Base-by-base conservation (phyloP, 2,113 vertebrate species). In the Melanerpes formicivorus region DNA sequence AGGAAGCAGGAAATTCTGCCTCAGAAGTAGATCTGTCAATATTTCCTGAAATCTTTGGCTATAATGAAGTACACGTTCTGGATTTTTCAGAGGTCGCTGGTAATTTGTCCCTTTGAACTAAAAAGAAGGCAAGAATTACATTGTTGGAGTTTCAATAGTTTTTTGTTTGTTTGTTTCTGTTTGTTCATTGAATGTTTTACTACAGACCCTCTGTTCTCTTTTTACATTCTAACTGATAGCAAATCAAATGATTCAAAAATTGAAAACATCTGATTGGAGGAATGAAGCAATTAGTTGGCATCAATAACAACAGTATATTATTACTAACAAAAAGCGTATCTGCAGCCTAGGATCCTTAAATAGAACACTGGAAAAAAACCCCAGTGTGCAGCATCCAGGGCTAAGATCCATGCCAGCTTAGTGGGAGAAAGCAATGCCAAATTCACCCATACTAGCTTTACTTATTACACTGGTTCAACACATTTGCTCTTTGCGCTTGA, bases 1-100 rank as follows among this genome's bases (percentile, higher is more conserved):
- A 97, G 96, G 96, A 96, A 96, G 84, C 95, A 96, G 96, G 96
- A 96, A 96, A 90, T 94, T 97, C 95, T 96, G 93, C 92, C 58
- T 95, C 87, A 91, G 82, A 90, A 95, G 93, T 91, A 92, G 84
- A 94, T 90, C 87, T 85, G 90, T 83, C 91, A 95, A 95, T 95
- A 94, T 94, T 96, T 97, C 96, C 96, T 95, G 96, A 92, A 87
- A 95, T 55, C 44, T 9, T 74, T 93, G 71, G 86, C 90, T 88
- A 5, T 70, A 67, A 83, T 78, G 21, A 90, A 80, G 91, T 75
- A 69, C 70, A 46, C 69, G 80, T 65, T 86, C 91, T 90, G 55
- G 54, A 52, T 73, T 91, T 92, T 95, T 63, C 62, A 90, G 76
- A 88, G 54, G 22, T 62, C 3, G 0, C 66, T 90, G 26, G 40